Conservation (phyloP, 2,888 invertebrate genomes). For the Drosophila pegasa region DNA sequence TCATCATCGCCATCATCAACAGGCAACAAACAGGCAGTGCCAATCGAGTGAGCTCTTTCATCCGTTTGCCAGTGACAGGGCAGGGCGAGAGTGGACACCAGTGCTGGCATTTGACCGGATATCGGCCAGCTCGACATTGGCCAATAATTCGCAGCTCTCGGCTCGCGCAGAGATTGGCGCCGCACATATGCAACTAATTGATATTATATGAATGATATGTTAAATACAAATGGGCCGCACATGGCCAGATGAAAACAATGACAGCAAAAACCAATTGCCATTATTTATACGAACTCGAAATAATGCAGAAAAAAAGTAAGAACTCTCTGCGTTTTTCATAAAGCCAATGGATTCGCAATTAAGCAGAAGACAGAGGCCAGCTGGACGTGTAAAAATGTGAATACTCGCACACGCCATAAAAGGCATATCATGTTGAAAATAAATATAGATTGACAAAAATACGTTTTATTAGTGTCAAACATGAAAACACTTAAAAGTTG, state of each 20-base stretch:
- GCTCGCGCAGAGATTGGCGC: constrained; percentile 26
- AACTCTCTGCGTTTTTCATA: constrained; percentile 2
- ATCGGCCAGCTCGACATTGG: constrained; percentile 41
- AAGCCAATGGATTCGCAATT: constrained; percentile 54
- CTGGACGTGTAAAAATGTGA: constrained; percentile 1
- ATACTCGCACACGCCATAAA: background rate
- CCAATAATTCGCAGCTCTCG: constrained; percentile 66
- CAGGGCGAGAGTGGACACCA: constrained; percentile 32
- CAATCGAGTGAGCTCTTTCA: constrained; percentile 63
- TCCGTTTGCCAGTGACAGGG: constrained; percentile 55
- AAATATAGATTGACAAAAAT: background rate
- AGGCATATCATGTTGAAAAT: constrained; percentile 7
- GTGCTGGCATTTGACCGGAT: constrained; percentile 35
- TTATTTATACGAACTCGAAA: constrained; percentile 57
- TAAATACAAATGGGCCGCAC: constrained; percentile 62
- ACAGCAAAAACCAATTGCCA: constrained; percentile 42
- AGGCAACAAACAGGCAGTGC: constrained; percentile 61
- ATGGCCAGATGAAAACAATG: constrained; percentile 48
- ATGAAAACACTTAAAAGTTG: background rate
- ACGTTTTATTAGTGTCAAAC: background rate
- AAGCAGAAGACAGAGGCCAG: constrained; percentile 22
- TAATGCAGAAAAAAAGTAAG: constrained; percentile 22
- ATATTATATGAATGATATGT: constrained; percentile 79
- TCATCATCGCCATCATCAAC: constrained; percentile 38
- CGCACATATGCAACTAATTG: constrained; percentile 75